Evolutionary conservation across 30 jellyfish, hydroid and myxozoan species (phyloP), one percentile per base, ranked within the genome.

Genomic region (Aurelia coerulea): DNA sequence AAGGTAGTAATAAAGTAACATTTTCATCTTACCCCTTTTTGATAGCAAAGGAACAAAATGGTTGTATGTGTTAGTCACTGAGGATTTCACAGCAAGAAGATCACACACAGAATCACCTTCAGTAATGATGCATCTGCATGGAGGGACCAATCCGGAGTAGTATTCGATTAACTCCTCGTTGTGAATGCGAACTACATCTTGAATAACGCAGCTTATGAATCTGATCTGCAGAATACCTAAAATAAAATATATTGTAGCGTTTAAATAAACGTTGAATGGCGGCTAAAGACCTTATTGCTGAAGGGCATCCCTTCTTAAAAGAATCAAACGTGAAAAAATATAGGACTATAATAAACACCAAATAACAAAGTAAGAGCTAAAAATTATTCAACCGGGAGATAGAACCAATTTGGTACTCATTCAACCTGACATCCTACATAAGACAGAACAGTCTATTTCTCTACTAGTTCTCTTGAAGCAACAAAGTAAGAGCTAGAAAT

Each of bases 11-110:
- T 4, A 58, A 13, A 2, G 68, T 58, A 58, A 9, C 49, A 37
- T 37, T 58, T 18, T 9, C 5, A 2, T 6, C 68, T 58, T 58
- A 58, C 68, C 68, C 68, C 68, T 58, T 58, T 9, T 58, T 58
- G 68, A 58, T 58, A 58, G 68, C 68, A 58, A 9, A 2, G 68
- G 68, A 58, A 58, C 68, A 58, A 58, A 58, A 58, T 58, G 68
- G 68, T 58, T 58, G 68, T 58, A 58, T 18, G 29, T 58, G 9
- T 58, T 15, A 2, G 68, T 58, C 4, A 58, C 68, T 58, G 68
- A 2, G 4, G 68, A 58, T 58, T 58, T 58, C 68, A 58, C 68
- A 13, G 68, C 68, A 4, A 58, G 9, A 58, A 58, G 13, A 18
- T 58, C 68, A 58, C 68, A 58, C 68, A 58, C 68, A 4, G 68